Percentiles rank a stretch among this genome's conserved stretches.
Conservation (phyloP, 2,797 vertebrate species). For the Anabacerthia variegaticeps region DNA sequence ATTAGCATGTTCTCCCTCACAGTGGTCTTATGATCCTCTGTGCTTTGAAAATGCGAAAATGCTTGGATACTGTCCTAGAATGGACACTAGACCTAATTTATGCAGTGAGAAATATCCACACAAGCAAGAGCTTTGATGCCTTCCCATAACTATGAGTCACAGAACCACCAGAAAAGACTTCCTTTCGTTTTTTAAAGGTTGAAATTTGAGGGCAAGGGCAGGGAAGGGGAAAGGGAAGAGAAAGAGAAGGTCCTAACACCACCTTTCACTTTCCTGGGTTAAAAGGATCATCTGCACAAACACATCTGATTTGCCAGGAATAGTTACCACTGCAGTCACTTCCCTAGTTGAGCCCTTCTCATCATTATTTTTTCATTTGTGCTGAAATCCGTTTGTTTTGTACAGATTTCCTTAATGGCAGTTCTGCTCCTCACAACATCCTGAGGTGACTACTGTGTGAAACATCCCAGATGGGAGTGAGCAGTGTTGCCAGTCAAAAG, state of each 20-base stretch:
- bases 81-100: background rate
- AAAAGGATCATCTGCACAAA: background rate
- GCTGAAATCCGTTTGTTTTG: background rate
- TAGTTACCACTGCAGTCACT: background rate
- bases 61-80: background rate
- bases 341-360: background rate
- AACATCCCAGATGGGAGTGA: background rate
- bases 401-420: background rate
- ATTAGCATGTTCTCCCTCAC: background rate
- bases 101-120: background rate
- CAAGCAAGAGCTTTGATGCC: background rate
- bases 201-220: background rate
- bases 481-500: background rate
- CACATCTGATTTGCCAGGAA: background rate
- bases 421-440: background rate
- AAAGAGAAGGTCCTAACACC: background rate
- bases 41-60: background rate
- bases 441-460: background rate
- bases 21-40: background rate
- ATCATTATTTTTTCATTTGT: background rate
- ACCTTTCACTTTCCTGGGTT: background rate
- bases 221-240: too few species aligned
- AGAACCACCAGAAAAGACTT: background rate
- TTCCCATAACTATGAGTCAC: background rate
- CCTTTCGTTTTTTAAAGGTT: background rate